A percentile compares a stretch with the other conserved stretches of the same genome.
These are phyloP conservation scores for Coboldia fuscipes DNA, from an alignment of 1,140 invertebrate species.

Conservation along the genomic window DNA sequence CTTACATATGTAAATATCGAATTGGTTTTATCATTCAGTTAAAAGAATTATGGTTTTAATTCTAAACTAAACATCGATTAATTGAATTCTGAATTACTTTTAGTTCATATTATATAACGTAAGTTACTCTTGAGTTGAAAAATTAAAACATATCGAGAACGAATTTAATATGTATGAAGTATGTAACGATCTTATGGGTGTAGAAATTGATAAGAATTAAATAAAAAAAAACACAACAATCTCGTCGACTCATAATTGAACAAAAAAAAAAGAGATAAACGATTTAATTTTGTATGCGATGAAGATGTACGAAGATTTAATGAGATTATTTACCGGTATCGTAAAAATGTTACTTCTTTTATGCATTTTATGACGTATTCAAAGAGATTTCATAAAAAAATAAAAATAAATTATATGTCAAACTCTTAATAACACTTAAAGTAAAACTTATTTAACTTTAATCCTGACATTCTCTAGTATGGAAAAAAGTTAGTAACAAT, in stretches of 20 bases:
- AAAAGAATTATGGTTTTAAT: constrained; percentile 1
- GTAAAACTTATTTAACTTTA: no score
- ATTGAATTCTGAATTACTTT: not conserved
- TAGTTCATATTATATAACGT: constrained; percentile 10
- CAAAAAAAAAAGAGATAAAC: constrained; percentile 4
- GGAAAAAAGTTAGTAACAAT: constrained; percentile 7
- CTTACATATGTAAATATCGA: not conserved
- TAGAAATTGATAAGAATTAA: constrained; percentile 10
- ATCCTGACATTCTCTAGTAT: no score
- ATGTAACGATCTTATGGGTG: constrained; percentile 18
- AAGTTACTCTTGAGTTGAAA: constrained; percentile 4
- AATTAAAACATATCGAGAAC: not conserved
- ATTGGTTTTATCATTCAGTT: no score
- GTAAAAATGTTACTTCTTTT: no score
- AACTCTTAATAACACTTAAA: no score
- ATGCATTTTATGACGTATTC: no score
- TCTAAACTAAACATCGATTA: constrained; percentile 4
- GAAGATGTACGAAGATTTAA: no score
- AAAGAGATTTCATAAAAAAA: no score
- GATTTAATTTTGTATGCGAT: constrained; percentile 1
- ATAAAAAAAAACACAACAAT: no score
- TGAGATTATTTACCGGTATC: no score
- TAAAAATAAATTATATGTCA: no score
- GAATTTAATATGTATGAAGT: constrained; percentile 11
- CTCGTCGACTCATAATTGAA: constrained; percentile 11